phyloP scores from a whole-genome alignment of 2,797 vertebrate genomes.

The Coregonus sp. region DNA sequence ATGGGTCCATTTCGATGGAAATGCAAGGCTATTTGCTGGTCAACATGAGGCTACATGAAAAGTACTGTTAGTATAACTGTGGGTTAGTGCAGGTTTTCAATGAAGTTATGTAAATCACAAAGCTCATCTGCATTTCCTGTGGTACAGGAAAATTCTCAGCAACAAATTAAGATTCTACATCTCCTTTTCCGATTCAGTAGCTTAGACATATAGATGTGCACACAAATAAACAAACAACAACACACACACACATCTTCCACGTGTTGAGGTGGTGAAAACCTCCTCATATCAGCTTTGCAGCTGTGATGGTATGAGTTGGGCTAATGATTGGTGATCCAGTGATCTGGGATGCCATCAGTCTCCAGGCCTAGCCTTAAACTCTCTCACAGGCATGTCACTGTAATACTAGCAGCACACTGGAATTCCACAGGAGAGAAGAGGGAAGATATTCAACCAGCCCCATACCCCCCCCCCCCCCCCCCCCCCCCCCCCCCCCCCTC shows the following conservation, averaged over 20 bases:
- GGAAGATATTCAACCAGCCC: conserved; percentile 20
- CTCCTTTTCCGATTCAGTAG: no score
- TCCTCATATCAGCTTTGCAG: conserved; percentile 49
- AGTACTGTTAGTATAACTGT: no score
- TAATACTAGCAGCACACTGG: conserved; percentile 31
- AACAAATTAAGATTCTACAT: background rate
- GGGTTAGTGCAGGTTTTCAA: no score
- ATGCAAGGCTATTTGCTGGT: no score
- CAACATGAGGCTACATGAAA: no score
- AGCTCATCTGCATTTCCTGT: no score
- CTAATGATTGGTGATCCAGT: conserved; percentile 67
- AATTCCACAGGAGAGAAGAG: background rate
- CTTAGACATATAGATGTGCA: no score
- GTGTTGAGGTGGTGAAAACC: conserved; percentile 41
- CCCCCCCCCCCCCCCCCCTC: background rate
- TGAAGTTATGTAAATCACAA: no score
- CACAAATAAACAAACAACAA: conserved; percentile 5
- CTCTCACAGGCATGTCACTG: conserved; percentile 15
- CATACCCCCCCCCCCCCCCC: background rate
- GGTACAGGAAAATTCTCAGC: no score
- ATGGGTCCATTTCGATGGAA: no score
- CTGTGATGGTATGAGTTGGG: conserved; percentile 51
- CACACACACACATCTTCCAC: conserved; percentile 27
- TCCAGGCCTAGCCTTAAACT: conserved; percentile 50
- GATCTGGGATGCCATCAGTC: conserved; percentile 69